Evolutionary conservation across 1,140 invertebrate species (phyloP).

Genomic region (Zaprionus ornatus): DNA sequence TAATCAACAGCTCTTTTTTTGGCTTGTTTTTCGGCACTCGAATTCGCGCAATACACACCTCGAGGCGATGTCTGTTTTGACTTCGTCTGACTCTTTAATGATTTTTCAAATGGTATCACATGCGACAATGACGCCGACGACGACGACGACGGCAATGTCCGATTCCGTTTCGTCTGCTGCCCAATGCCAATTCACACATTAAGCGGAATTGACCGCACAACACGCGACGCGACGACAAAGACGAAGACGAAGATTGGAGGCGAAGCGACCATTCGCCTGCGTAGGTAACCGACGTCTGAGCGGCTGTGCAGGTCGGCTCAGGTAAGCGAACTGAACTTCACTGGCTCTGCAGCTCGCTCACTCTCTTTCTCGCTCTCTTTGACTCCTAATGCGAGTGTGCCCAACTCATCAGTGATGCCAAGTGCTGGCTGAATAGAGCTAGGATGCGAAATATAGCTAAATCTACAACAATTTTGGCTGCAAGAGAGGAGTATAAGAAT

Average conservation of each 20-base stretch:
- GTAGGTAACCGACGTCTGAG: conserved; percentile 71
- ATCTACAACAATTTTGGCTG: background rate
- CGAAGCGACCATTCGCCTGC: conserved; percentile 56
- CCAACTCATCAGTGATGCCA: background rate
- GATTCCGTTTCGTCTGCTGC: conserved; percentile 13
- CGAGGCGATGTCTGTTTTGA: conserved; percentile 4
- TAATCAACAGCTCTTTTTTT: background rate
- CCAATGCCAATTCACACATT: conserved; percentile 34
- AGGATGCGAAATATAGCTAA: background rate
- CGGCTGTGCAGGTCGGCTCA: conserved; percentile 19
- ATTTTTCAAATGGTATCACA: conserved; percentile 23
- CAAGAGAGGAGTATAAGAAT: background rate
- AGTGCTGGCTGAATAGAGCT: background rate
- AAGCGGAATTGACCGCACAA: conserved; percentile 36
- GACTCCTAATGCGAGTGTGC: background rate
- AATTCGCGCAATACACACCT: conserved; percentile 16
- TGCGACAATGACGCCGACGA: conserved; percentile 8
- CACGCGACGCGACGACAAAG: conserved; percentile 7
- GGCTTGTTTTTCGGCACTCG: background rate
- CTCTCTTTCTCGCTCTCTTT: conserved; percentile 3
- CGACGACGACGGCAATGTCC: background rate
- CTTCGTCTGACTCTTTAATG: background rate
- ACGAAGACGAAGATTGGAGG: background rate
- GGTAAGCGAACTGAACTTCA: conserved; percentile 6
- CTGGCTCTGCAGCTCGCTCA: background rate